These are phyloP conservation scores for Sphinx pinastri DNA, from an alignment of 2,888 invertebrate species.

Conservation along the genomic window DNA sequence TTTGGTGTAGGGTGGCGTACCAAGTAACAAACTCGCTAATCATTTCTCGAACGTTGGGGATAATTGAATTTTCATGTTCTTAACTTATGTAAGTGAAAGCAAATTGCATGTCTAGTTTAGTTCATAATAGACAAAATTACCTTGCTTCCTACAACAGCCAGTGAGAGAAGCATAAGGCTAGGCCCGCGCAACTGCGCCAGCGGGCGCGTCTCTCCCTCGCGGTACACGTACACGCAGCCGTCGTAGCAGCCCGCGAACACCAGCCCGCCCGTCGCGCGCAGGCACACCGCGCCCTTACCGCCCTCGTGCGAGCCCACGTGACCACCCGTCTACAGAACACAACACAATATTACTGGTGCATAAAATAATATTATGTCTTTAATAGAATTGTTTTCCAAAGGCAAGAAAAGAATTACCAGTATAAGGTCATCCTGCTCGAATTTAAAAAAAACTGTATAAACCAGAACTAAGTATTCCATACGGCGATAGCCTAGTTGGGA, in stretches of 20 bases:
- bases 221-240: conserved; percentile 89
- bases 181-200: conserved; percentile 87
- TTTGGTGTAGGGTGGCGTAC: neutral
- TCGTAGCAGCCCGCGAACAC: conserved; percentile 90
- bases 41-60: too few species aligned
- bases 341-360: neutral
- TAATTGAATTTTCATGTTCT: too few species aligned
- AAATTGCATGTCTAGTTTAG: neutral
- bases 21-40: too few species aligned
- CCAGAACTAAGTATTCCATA: too few species aligned
- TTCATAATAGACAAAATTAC: conserved; percentile 33
- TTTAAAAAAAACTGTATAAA: too few species aligned
- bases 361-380: too few species aligned
- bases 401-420: too few species aligned
- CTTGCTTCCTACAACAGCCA: conserved; percentile 84
- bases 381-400: too few species aligned
- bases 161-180: conserved; percentile 88
- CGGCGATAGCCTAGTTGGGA: too few species aligned
- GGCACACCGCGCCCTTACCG: conserved; percentile 89
- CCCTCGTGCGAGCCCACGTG: conserved; percentile 84
- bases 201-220: conserved; percentile 80
- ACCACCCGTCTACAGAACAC: conserved; percentile 85
- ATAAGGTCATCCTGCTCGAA: too few species aligned
- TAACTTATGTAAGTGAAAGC: too few species aligned
- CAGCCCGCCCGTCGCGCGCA: conserved; percentile 86